phyloP scores from a whole-genome alignment of 2,888 invertebrate genomes.

The Volucella zonaria region DNA sequence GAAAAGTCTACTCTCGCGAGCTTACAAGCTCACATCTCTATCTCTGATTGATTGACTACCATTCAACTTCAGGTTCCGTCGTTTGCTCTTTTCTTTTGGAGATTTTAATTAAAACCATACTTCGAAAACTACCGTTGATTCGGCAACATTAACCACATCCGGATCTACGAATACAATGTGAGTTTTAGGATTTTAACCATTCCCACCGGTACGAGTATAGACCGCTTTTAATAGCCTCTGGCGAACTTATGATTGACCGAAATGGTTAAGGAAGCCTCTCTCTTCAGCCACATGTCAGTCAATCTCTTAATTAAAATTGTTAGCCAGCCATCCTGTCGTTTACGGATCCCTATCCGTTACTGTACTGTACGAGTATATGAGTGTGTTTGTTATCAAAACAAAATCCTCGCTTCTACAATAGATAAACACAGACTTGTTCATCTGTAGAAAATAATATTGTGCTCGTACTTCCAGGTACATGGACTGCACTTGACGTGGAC shows the following conservation, averaged over 20 bases:
- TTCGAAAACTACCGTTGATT: constrained; percentile 8
- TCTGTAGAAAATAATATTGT: background rate
- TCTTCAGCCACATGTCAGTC: constrained; percentile 19
- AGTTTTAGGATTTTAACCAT: constrained; percentile 39
- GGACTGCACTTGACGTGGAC: constrained; percentile 43
- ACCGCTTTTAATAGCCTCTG: constrained; percentile 41
- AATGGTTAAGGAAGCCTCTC: constrained; percentile 29
- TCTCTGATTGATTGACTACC: constrained; percentile 63
- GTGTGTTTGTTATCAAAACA: constrained; percentile 8
- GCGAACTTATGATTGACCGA: constrained; percentile 62
- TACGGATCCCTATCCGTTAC: background rate
- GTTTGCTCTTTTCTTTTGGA: constrained; percentile 46
- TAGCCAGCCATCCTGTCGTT: constrained; percentile 11
- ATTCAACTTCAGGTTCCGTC: constrained; percentile 42
- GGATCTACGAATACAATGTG: constrained; percentile 14
- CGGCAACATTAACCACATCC: constrained; percentile 9
- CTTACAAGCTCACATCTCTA: constrained; percentile 11
- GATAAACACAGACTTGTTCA: constrained; percentile 1
- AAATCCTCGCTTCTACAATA: constrained; percentile 10
- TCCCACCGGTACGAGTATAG: background rate
- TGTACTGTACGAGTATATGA: no score
- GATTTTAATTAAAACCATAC: constrained; percentile 57
- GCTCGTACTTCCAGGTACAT: constrained; percentile 18
- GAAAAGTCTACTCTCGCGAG: no score
- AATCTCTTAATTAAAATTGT: constrained; percentile 66